phyloP scores from a whole-genome alignment of 1,140 invertebrate genomes.

The Zaprionus ornatus region DNA sequence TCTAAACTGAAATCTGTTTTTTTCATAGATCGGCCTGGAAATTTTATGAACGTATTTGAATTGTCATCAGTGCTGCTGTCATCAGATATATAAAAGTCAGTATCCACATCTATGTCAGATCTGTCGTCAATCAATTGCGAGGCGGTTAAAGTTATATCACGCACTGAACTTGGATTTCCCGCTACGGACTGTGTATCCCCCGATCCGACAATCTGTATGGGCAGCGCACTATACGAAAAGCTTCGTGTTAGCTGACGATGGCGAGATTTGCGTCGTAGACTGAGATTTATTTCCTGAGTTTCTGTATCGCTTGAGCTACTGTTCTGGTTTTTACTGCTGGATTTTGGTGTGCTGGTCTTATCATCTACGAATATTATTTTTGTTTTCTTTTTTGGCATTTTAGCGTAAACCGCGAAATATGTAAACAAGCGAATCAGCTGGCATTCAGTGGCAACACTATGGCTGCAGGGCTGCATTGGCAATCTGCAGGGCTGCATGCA shows the following conservation, averaged over 20 bases:
- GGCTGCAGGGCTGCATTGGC: conserved; percentile 8
- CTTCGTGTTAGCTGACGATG: conserved; percentile 18
- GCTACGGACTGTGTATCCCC: neutral
- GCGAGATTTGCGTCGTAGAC: conserved; percentile 41
- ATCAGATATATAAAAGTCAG: conserved; percentile 60
- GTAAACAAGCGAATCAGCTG: conserved; percentile 33
- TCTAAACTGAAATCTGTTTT: conserved; percentile 45
- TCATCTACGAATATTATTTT: neutral
- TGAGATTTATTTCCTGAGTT: conserved; percentile 36
- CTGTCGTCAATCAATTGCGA: conserved; percentile 54
- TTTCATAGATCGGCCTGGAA: conserved; percentile 28
- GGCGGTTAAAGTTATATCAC: conserved; percentile 45
- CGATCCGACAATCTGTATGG: conserved; percentile 37
- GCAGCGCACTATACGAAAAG: conserved; percentile 52
- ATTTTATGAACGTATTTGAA: conserved; percentile 40
- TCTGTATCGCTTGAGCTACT: conserved; percentile 46
- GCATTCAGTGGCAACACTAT: neutral
- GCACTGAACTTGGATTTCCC: conserved; percentile 14
- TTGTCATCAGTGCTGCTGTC: conserved; percentile 61
- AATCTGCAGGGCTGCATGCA: conserved; percentile 9
- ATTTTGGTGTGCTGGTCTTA: neutral
- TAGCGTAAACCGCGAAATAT: conserved; percentile 8
- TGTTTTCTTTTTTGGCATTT: conserved; percentile 40
- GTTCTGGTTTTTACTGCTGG: conserved; percentile 3
- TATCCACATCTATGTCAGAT: conserved; percentile 54